These are phyloP conservation scores for Trichonephila clavipes DNA, from an alignment of 1,140 invertebrate genomes.

Conservation along the genomic window DNA sequence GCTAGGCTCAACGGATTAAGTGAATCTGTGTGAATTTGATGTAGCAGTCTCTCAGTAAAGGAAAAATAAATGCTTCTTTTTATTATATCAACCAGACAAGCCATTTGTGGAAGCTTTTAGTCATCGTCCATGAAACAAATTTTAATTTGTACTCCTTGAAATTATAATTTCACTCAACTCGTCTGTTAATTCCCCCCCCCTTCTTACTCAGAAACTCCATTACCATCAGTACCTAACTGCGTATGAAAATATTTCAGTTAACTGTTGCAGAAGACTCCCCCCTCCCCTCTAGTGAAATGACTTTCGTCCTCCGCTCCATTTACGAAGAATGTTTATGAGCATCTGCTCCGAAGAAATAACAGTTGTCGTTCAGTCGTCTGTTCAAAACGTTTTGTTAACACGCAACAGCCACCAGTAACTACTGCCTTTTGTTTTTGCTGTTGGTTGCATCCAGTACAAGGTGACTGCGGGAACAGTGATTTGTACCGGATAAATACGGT, in stretches of 20 bases:
- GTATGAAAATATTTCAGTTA: not conserved
- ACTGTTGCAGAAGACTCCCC: not conserved
- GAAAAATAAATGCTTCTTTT: no score
- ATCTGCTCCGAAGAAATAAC: constrained; percentile 13
- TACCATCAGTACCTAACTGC: not conserved
- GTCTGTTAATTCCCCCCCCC: no score
- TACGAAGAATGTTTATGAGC: constrained; percentile 30
- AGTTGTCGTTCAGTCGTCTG: constrained; percentile 38
- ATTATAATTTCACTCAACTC: not conserved
- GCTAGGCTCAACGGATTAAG: no score
- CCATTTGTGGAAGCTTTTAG: no score
- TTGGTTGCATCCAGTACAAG: not conserved
- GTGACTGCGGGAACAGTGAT: not conserved
- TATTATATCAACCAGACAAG: no score
- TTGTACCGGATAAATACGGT: constrained; percentile 32
- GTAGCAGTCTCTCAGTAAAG: no score
- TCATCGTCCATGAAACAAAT: not conserved
- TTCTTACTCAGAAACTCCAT: not conserved
- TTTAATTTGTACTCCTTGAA: not conserved
- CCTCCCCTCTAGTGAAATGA: not conserved
- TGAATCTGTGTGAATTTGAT: no score
- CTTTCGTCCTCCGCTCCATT: not conserved
- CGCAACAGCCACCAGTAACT: constrained; percentile 24
- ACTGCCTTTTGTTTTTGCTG: not conserved
- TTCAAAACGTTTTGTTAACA: constrained; percentile 26